A percentile compares a stretch with the other conserved stretches of the same genome.
Evolutionary conservation across 2,888 invertebrate species (phyloP).

Genomic region (Nebria brevicollis): DNA sequence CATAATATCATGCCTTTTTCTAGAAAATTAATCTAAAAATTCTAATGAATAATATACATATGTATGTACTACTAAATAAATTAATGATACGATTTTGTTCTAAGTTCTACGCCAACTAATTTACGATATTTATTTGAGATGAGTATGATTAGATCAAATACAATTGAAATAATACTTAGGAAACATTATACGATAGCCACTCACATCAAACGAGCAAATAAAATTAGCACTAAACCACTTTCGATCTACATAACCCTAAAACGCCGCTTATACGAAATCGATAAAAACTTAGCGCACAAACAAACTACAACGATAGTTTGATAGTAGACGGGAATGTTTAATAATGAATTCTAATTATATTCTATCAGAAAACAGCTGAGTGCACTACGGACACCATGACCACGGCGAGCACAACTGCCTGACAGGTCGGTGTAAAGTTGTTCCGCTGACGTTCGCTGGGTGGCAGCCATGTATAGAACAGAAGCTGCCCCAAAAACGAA

Average conservation of each 20-base stretch:
- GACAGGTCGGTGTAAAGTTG: slow-evolving; percentile 29
- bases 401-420: slow-evolving; percentile 39
- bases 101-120: background rate
- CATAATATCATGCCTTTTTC: too few species aligned
- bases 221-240: background rate
- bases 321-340: background rate
- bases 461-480: slow-evolving; percentile 24
- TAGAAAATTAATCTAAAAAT: too few species aligned
- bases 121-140: background rate
- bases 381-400: slow-evolving; percentile 36
- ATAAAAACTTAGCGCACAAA: background rate
- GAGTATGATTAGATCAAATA: background rate
- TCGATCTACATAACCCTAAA: background rate
- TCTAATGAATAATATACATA: too few species aligned
- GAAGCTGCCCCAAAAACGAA: slow-evolving; percentile 6
- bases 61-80: too few species aligned
- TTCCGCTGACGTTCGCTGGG: slow-evolving; percentile 28
- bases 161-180: background rate
- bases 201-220: background rate
- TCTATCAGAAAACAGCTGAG: slow-evolving; percentile 36
- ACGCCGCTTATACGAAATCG: background rate
- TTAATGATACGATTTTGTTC: too few species aligned
- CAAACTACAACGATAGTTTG: background rate
- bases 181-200: background rate
- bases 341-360: background rate